phyloP scores from a whole-genome alignment of 2,797 vertebrate genomes.

The Telmatherina bonti region DNA sequence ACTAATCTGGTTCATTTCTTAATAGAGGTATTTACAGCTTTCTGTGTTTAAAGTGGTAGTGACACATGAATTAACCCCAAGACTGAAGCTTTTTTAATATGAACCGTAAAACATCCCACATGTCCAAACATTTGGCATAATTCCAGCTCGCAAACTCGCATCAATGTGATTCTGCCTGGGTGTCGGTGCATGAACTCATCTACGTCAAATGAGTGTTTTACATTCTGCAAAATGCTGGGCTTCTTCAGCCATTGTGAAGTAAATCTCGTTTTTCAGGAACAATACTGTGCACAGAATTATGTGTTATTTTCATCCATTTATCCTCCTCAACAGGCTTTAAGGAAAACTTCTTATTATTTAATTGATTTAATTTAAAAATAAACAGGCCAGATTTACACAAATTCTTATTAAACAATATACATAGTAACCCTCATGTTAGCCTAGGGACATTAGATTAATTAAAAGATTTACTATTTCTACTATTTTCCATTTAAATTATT shows the following conservation, averaged over 20 bases:
- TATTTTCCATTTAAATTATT: no score
- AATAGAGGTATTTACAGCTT: slow-evolving; percentile 20
- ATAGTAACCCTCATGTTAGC: no score
- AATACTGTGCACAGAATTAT: slow-evolving; percentile 16
- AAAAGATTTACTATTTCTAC: no score
- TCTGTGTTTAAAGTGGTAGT: slow-evolving; percentile 19
- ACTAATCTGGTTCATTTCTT: slow-evolving; percentile 8
- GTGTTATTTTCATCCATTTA: no score
- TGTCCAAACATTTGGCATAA: slow-evolving; percentile 38
- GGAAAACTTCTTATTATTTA: no score
- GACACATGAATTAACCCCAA: slow-evolving; percentile 42
- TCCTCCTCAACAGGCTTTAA: no score
- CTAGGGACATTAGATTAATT: no score
- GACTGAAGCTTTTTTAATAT: slow-evolving; percentile 24
- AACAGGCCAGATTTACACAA: background rate
- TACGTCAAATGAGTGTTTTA: slow-evolving; percentile 5
- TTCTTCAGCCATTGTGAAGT: slow-evolving; percentile 40
- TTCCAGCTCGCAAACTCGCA: slow-evolving; percentile 44
- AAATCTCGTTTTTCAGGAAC: slow-evolving; percentile 26
- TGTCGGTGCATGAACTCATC: slow-evolving; percentile 24
- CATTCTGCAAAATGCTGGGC: slow-evolving; percentile 21
- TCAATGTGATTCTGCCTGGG: slow-evolving; percentile 43
- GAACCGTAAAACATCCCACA: slow-evolving; percentile 36
- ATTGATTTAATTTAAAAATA: background rate
- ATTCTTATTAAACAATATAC: background rate